Base-by-base conservation (phyloP, 2,113 vertebrate species). In the Colossoma macropomum region DNA sequence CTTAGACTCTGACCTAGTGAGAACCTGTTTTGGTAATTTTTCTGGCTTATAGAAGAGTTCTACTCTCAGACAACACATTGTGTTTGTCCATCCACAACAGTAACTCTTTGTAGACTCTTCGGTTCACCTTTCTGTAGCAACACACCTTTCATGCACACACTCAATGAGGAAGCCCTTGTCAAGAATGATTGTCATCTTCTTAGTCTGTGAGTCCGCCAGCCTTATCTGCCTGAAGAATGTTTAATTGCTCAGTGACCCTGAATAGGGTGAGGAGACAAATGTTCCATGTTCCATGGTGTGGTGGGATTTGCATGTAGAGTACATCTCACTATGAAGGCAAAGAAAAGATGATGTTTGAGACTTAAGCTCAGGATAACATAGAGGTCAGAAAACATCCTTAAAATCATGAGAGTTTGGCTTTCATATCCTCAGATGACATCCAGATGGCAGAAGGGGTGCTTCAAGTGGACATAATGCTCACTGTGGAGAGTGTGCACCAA, bases 271-370 rank as follows among this genome's bases (percentile, higher is more conserved):
- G 54, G 54, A 59, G 4, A 25, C 21, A 75, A 38, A 75, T 60
- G 32, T 54, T 76, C 13, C 23, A 41, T 56, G 16, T 41, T 85
- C 84, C 34, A 80, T 52, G 17, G 75, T 72, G 52, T 32, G 21
- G 60, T 84, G 84, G 16, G 73, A 79, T 63, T 86, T 88, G 15
- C 81, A 82, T 21, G 4, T 78, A 13, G 60, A 81, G 54, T 56
- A 86, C 52, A 71, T 27, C 34, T 84, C 81, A 68, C 81, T 84
- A 41, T 79, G 81, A 23, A 77, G 27, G 15, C 84, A 27, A 21
- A 75, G 75, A n/a, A 34, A 81, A 48, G 73, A 86, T 19, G 81
- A 86, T 19, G 81, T 79, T 52, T 85, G 70, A 50, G 79, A 87
- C 2, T n/a, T 28, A 0, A 86, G 9, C n/a, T 81, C 78, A 17